These are phyloP conservation scores for Lordiphosa collinella DNA, from an alignment of 1,140 invertebrate genomes.

Conservation along the genomic window DNA sequence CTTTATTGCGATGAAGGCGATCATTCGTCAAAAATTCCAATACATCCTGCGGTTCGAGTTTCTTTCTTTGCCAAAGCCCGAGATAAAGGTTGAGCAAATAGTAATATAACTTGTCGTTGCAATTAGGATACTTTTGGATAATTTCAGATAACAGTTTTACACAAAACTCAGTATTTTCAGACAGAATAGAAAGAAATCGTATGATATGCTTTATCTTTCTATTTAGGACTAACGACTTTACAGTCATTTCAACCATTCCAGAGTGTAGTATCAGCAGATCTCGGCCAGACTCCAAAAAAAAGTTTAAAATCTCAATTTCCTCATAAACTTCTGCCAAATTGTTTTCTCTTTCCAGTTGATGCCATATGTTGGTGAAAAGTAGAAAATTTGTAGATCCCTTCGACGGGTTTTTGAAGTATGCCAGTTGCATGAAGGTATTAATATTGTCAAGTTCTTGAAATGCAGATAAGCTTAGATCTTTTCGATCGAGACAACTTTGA, in stretches of 20 bases:
- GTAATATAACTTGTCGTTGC: slow-evolving; percentile 25
- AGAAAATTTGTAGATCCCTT: neutral
- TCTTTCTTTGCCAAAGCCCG: slow-evolving; percentile 24
- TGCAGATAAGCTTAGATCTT: slow-evolving; percentile 14
- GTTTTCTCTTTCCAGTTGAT: neutral
- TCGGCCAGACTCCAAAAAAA: slow-evolving; percentile 27
- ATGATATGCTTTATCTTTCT: slow-evolving; percentile 26
- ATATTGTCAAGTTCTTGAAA: neutral
- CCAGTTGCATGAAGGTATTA: neutral
- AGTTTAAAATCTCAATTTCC: slow-evolving; percentile 33
- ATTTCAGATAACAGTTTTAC: slow-evolving; percentile 16
- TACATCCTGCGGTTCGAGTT: slow-evolving; percentile 21
- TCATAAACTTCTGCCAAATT: slow-evolving; percentile 6
- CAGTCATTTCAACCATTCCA: slow-evolving; percentile 7
- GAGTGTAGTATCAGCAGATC: slow-evolving; percentile 8
- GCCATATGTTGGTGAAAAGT: neutral
- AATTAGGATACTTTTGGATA: slow-evolving; percentile 5
- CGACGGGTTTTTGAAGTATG: slow-evolving; percentile 15
- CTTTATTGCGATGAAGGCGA: slow-evolving; percentile 23
- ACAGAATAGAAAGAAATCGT: slow-evolving; percentile 40
- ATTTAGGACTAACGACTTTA: slow-evolving; percentile 11
- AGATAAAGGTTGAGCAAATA: slow-evolving; percentile 43
- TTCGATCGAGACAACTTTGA: slow-evolving; percentile 35
- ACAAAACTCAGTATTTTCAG: slow-evolving; percentile 25
- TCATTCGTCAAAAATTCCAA: slow-evolving; percentile 26